Evolutionary conservation across 2,797 vertebrate species (phyloP).

Genomic region (Gymnoscopelus microlampas): DNA sequence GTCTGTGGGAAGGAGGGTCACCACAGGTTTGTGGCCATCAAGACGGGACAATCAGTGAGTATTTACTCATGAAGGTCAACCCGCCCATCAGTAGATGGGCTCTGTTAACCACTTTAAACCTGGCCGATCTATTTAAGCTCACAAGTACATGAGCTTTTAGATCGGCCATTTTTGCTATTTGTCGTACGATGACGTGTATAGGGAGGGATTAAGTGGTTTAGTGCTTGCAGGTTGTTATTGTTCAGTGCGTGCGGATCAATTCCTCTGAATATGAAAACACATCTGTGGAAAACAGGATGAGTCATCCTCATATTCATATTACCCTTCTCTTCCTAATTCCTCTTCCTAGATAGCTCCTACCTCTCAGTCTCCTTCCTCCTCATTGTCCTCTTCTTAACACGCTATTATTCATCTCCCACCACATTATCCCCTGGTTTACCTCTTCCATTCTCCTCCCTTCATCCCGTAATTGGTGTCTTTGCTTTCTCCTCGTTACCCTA

Average conservation of each 20-base stretch:
- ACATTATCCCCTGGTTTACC: background rate
- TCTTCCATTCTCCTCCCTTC: no score
- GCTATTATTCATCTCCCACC: background rate
- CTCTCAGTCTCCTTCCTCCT: background rate
- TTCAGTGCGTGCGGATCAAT: no score
- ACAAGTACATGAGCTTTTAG: no score
- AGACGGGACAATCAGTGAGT: conserved; percentile 95
- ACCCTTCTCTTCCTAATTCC: background rate
- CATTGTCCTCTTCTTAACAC: background rate
- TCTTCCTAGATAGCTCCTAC: background rate
- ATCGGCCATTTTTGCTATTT: no score
- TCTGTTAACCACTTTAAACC: background rate
- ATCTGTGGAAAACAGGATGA: no score
- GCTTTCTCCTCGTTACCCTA: background rate
- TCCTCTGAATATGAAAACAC: no score
- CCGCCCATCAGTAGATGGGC: background rate
- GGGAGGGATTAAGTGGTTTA: no score
- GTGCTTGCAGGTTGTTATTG: no score
- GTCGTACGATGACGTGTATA: no score
- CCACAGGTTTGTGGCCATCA: conserved; percentile 98
- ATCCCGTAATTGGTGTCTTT: no score
- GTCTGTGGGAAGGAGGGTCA: conserved; percentile 97
- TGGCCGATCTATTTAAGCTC: no score
- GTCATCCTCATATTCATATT: background rate
- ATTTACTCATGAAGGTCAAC: background rate